Conservation (phyloP, 2,113 vertebrate genomes). For the Podocnemis expansa region DNA sequence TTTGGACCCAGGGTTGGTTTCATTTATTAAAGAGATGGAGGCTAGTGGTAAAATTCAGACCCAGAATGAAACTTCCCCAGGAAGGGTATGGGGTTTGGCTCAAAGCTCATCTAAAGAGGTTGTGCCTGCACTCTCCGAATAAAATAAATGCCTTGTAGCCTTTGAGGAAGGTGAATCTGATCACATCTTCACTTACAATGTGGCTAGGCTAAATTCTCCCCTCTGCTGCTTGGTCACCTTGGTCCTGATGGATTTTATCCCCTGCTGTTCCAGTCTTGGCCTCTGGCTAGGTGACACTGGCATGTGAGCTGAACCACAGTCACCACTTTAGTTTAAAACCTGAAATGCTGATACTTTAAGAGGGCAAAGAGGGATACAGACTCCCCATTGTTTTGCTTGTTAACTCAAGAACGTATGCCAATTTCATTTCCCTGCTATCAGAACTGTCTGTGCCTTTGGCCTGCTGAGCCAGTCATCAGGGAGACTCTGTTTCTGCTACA, state of each 20-base stretch:
- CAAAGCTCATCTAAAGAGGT: fast-evolving
- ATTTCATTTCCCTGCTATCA: background rate
- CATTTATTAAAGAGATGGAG: background rate
- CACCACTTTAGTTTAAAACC: background rate
- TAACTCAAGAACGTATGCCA: background rate
- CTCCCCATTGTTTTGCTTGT: background rate
- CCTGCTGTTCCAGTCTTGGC: background rate
- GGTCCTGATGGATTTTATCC: background rate
- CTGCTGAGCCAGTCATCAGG: fast-evolving
- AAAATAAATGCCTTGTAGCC: background rate
- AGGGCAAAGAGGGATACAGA: fast-evolving
- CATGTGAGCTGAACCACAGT: background rate
- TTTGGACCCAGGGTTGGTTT: background rate
- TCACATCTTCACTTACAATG: background rate
- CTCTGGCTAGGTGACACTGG: background rate
- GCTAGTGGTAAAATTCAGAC: background rate
- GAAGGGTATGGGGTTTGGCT: background rate
- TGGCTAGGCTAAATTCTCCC: background rate
- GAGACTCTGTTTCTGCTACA: background rate
- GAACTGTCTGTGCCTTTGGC: background rate
- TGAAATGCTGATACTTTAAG: fast-evolving
- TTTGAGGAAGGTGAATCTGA: background rate
- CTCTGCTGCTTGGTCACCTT: background rate
- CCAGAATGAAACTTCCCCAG: background rate
- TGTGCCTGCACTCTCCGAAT: background rate